Percentiles rank a stretch among this genome's conserved stretches.
phyloP scores from a whole-genome alignment of 1,140 invertebrate species.

The Maniola jurtina region DNA sequence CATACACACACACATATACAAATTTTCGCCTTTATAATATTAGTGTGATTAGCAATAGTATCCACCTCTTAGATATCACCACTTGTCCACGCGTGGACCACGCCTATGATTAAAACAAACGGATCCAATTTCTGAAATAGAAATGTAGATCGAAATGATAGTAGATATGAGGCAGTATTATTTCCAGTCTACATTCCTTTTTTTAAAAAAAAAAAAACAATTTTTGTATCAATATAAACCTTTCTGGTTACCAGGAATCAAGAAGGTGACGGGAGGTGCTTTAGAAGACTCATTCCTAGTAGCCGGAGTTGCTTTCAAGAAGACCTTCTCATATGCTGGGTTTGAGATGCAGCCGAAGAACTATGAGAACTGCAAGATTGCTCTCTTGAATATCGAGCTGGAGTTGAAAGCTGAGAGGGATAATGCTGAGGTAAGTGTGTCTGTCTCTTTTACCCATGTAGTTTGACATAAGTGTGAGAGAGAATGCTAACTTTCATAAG shows the following conservation, averaged over 20 bases:
- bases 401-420: constrained; percentile 98
- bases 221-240: background rate
- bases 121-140: constrained; percentile 40
- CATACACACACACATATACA: too few relatives aligned
- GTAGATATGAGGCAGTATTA: constrained; percentile 36
- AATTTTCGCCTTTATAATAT: too few relatives aligned
- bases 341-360: constrained; percentile 99
- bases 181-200: background rate
- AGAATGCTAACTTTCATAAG: constrained; percentile 93
- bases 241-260: constrained; percentile 81
- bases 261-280: constrained; percentile 97
- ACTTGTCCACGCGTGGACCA: background rate
- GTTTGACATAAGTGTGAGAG: background rate
- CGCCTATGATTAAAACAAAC: constrained; percentile 42
- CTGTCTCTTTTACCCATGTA: background rate
- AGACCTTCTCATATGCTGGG: constrained; percentile 99
- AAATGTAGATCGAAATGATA: constrained; percentile 32
- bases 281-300: constrained; percentile 96
- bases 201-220: background rate
- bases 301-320: constrained; percentile 98
- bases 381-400: constrained; percentile 97
- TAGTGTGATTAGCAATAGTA: too few relatives aligned
- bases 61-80: too few relatives aligned
- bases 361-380: constrained; percentile 96
- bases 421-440: constrained; percentile 92